Evolutionary conservation across 2,888 invertebrate genomes (phyloP).

Genomic region (Lepas anatifera): DNA sequence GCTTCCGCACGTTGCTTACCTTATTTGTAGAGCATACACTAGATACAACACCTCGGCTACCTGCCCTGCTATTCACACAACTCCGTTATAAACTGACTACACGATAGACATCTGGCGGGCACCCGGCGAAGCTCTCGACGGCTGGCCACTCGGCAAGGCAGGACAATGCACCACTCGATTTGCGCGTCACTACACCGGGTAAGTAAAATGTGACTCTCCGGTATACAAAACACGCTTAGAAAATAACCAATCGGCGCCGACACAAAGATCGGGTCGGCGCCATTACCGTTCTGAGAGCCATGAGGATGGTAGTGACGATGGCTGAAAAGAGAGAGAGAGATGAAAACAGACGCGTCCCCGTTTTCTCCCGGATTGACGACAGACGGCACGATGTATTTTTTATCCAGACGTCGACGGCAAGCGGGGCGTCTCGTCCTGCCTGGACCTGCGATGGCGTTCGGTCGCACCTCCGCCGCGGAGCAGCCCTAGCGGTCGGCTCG

Average conservation of each 20-base stretch:
- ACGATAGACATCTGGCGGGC: not conserved
- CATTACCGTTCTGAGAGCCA: not conserved
- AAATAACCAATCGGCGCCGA: not conserved
- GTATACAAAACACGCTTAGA: constrained; percentile 7
- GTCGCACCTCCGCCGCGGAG: not conserved
- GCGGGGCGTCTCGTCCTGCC: no score
- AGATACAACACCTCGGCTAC: not conserved
- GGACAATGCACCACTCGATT: no score
- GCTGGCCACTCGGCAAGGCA: not conserved
- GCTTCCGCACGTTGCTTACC: not conserved
- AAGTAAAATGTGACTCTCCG: no score
- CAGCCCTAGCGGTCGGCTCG: not conserved
- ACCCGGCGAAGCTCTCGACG: not conserved
- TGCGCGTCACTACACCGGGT: no score
- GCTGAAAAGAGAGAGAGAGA: no score
- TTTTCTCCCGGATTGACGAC: no score
- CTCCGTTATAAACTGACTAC: not conserved
- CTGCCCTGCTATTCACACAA: not conserved
- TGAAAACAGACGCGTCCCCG: no score
- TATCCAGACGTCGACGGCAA: no score
- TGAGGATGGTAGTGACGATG: not conserved
- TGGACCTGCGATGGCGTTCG: not conserved
- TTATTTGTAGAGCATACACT: not conserved
- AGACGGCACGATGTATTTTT: no score
- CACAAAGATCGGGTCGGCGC: not conserved